Evolutionary conservation across 2,797 vertebrate genomes (phyloP).

Genomic region (Pseudochirops corinnae): DNA sequence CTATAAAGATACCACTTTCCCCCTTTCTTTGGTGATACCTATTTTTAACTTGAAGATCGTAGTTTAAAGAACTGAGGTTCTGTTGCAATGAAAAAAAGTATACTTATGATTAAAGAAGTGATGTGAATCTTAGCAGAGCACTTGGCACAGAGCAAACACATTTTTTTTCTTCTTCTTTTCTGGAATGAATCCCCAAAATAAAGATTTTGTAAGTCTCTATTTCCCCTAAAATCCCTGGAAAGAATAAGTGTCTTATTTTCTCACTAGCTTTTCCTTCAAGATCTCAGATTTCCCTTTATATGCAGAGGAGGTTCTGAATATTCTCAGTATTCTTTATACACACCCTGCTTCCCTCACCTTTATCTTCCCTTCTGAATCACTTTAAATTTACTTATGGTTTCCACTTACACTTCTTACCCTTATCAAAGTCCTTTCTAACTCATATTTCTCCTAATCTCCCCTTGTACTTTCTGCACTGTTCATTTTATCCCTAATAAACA

Average conservation of each 20-base stretch:
- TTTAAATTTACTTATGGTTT: neutral
- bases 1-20: neutral
- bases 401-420: neutral
- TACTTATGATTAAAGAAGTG: neutral
- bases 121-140: neutral
- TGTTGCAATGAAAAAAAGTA: neutral
- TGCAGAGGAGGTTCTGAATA: neutral
- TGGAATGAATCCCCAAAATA: neutral
- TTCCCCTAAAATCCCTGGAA: constrained; percentile 14
- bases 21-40: neutral
- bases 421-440: neutral
- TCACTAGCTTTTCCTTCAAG: neutral
- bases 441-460: neutral
- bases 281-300: constrained; percentile 20
- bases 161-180: neutral
- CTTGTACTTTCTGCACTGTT: neutral
- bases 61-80: neutral
- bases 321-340: neutral
- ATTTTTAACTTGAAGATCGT: neutral
- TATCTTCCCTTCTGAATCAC: neutral
- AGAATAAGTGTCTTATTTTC: neutral
- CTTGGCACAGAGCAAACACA: neutral
- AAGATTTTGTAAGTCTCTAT: constrained; percentile 26
- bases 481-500: neutral
- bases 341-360: neutral